phyloP scores from a whole-genome alignment of 2,113 vertebrate species.

The Mesitornis unicolor region DNA sequence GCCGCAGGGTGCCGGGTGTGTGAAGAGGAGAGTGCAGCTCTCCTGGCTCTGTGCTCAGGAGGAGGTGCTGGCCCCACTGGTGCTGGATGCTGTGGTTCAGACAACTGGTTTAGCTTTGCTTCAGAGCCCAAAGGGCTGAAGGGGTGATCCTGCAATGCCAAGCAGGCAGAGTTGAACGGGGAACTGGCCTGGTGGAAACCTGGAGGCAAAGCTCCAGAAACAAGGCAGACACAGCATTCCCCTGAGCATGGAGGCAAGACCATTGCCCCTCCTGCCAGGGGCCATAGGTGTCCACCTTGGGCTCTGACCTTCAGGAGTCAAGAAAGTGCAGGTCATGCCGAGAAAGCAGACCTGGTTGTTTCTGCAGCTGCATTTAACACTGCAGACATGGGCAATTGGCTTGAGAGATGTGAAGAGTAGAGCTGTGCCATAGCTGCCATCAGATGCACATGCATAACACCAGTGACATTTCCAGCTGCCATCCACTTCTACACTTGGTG shows the following conservation, averaged over 20 bases:
- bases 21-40: accelerated
- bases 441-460: neutral
- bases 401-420: neutral
- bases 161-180: neutral
- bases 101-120: neutral
- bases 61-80: neutral
- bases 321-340: neutral
- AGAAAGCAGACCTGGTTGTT: neutral
- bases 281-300: accelerated
- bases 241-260: neutral
- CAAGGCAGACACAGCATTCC: neutral
- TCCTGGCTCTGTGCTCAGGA: neutral
- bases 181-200: neutral
- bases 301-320: neutral
- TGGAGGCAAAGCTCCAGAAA: neutral
- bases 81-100: neutral
- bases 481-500: accelerated
- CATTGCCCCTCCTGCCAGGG: neutral
- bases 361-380: neutral
- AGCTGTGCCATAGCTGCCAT: neutral
- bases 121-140: neutral
- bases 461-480: neutral
- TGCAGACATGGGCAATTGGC: neutral
- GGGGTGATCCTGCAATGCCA: too few relatives aligned
- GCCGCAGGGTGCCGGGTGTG: accelerated